A percentile compares a stretch with the other conserved stretches of the same genome.
These are phyloP conservation scores for Valencia hispanica DNA, from an alignment of 2,797 vertebrate species.

Conservation along the genomic window DNA sequence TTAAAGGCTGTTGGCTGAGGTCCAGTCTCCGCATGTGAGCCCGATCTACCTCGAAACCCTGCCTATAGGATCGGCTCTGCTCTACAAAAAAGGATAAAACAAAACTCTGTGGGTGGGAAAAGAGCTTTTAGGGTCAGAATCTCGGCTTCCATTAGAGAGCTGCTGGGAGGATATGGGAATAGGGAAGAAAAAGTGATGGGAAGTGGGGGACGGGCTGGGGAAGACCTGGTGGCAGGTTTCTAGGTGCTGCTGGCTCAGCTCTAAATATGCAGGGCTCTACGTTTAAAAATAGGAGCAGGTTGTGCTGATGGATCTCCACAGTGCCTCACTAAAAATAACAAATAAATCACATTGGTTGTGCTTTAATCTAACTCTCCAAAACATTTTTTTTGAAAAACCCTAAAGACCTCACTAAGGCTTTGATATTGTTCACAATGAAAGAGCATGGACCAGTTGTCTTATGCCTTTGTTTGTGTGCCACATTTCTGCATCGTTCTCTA, in stretches of 20 bases:
- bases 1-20: constrained; percentile 63
- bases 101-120: constrained; percentile 14
- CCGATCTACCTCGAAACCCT: constrained; percentile 42
- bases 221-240: constrained; percentile 34
- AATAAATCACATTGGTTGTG: background rate
- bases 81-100: constrained; percentile 12
- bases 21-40: constrained; percentile 64
- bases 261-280: constrained; percentile 85
- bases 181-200: background rate
- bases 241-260: constrained; percentile 77
- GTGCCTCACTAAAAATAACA: background rate
- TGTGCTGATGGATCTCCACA: constrained; percentile 25
- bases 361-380: constrained; percentile 21
- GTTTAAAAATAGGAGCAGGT: constrained; percentile 77
- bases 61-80: constrained; percentile 28
- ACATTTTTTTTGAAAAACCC: background rate
- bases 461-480: constrained; percentile 9
- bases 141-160: constrained; percentile 3
- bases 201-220: background rate
- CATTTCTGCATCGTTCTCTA: constrained; percentile 37
- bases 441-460: background rate
- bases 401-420: background rate
- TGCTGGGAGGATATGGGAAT: background rate
- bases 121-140: constrained; percentile 6
- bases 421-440: background rate